Conservation (phyloP, 2,113 vertebrate genomes). For the Garra rufa region DNA sequence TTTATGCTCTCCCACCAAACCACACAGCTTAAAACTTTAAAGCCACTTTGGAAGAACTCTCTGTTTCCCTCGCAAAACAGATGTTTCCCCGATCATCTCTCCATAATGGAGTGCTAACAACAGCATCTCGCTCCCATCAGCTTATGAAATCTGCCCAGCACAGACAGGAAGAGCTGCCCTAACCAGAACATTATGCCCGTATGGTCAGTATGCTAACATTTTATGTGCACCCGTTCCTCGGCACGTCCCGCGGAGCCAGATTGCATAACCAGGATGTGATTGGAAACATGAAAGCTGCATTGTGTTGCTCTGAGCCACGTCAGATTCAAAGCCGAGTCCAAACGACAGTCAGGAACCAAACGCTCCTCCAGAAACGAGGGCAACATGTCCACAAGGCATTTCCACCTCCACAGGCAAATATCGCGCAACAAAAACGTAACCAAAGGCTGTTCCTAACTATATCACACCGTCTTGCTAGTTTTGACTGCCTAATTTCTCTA, state of each 20-base stretch:
- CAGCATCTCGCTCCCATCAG: conserved; percentile 11
- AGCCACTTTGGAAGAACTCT: conserved; percentile 33
- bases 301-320: conserved; percentile 38
- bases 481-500: conserved; percentile 44
- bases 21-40: conserved; percentile 17
- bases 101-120: conserved; percentile 47
- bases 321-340: conserved; percentile 30
- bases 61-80: conserved; percentile 19
- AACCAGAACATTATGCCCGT: conserved; percentile 33
- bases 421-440: conserved; percentile 26
- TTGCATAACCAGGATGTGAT: conserved; percentile 42
- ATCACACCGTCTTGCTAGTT: conserved; percentile 18
- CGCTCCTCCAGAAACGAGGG: conserved; percentile 13
- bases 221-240: background rate
- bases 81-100: conserved; percentile 47
- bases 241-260: background rate
- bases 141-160: conserved; percentile 34
- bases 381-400: conserved; percentile 27
- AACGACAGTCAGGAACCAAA: conserved; percentile 37
- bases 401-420: conserved; percentile 27
- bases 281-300: conserved; percentile 48
- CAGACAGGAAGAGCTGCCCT: background rate
- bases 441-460: conserved; percentile 28
- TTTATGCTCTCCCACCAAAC: conserved; percentile 19
- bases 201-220: conserved; percentile 18